phyloP scores from a whole-genome alignment of 1,140 invertebrate species.

The Latrodectus geometricus region DNA sequence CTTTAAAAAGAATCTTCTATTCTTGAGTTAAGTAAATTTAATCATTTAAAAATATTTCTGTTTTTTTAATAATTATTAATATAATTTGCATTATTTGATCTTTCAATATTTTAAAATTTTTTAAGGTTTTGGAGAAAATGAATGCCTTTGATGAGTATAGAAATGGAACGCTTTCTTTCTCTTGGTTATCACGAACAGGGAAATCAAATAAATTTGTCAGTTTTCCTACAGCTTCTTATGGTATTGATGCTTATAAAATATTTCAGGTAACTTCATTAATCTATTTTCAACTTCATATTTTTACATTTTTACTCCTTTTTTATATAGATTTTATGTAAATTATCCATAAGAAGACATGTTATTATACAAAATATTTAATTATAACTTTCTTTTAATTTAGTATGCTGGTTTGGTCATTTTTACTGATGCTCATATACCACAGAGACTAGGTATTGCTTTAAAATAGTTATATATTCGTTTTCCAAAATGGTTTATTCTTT shows the following conservation, averaged over 20 bases:
- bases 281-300: neutral
- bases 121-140: conserved; percentile 65
- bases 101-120: neutral
- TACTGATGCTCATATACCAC: conserved; percentile 82
- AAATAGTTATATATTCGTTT: too few relatives aligned
- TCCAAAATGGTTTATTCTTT: conserved; percentile 3
- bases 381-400: conserved; percentile 65
- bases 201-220: conserved; percentile 88
- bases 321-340: too few relatives aligned
- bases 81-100: too few relatives aligned
- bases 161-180: conserved; percentile 73
- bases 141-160: conserved; percentile 68
- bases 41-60: too few relatives aligned
- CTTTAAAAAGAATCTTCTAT: too few relatives aligned
- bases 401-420: conserved; percentile 86
- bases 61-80: too few relatives aligned
- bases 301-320: too few relatives aligned
- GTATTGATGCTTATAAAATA: conserved; percentile 93
- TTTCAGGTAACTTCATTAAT: conserved; percentile 76
- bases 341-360: neutral
- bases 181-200: conserved; percentile 87
- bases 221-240: conserved; percentile 89
- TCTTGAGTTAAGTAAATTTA: too few relatives aligned
- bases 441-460: conserved; percentile 71
- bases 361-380: neutral